phyloP scores from a whole-genome alignment of 1,140 invertebrate genomes.

The Sycophaga agraensis region DNA sequence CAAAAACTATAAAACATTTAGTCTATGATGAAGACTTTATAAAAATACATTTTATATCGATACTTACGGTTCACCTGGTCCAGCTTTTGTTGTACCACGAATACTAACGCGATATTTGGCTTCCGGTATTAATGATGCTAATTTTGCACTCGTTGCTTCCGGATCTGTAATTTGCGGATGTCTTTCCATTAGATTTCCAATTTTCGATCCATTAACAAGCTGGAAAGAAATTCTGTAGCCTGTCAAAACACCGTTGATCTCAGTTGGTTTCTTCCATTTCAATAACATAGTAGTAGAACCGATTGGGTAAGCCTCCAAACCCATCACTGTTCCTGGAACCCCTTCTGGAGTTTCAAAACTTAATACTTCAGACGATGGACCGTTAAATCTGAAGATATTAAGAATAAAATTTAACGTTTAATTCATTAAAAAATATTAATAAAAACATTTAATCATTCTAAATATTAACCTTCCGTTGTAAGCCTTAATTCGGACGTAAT shows the following conservation, averaged over 20 bases:
- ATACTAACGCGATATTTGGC: constrained; percentile 89
- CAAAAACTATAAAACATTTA: constrained; percentile 15
- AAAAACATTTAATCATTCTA: not conserved
- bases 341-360: constrained; percentile 90
- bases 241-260: constrained; percentile 89
- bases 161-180: constrained; percentile 77
- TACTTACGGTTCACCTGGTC: constrained; percentile 75
- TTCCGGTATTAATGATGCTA: constrained; percentile 78
- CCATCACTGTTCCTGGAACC: constrained; percentile 84
- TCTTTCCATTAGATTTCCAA: constrained; percentile 70
- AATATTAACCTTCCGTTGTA: constrained; percentile 75
- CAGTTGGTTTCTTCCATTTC: constrained; percentile 88
- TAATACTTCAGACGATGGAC: constrained; percentile 82
- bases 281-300: constrained; percentile 87
- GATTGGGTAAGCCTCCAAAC: constrained; percentile 80
- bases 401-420: not conserved
- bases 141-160: constrained; percentile 74
- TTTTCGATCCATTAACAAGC: constrained; percentile 71
- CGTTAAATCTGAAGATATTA: constrained; percentile 67
- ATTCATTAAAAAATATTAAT: not conserved
- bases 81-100: constrained; percentile 78
- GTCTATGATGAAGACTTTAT: not conserved
- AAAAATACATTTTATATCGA: not conserved
- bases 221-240: constrained; percentile 93
- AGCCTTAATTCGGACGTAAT: constrained; percentile 85